Conservation (phyloP, 37 sponge, comb jelly and placozoan genomes). For the Tethya wilhelma region DNA sequence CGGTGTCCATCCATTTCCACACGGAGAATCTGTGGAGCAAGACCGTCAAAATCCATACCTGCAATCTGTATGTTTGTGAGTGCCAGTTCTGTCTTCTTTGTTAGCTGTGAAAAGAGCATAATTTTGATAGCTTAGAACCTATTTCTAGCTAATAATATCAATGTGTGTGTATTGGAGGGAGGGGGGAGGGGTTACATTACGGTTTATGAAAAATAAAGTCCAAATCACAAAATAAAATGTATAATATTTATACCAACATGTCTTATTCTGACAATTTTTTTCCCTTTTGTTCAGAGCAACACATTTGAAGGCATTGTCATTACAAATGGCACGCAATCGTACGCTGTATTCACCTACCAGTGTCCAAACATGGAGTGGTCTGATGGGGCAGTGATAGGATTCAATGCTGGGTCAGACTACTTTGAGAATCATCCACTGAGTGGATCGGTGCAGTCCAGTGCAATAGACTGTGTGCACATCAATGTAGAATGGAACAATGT, state of each 20-base stretch:
- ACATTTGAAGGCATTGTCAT: conserved; percentile 70
- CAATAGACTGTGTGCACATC: conserved; percentile 27
- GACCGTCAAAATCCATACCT: conserved; percentile 29
- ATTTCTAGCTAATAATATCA: neutral
- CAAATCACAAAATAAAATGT: neutral
- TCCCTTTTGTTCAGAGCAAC: conserved; percentile 24
- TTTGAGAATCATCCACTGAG: conserved; percentile 28
- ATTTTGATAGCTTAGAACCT: too few species aligned
- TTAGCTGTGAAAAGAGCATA: neutral
- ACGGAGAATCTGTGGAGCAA: neutral
- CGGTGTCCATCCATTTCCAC: conserved; percentile 58
- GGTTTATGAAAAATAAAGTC: neutral
- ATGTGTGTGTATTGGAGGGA: neutral
- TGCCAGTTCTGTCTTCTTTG: neutral
- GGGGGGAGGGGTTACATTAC: neutral
- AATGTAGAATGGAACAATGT: neutral
- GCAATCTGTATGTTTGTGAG: conserved; percentile 6
- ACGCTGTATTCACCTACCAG: conserved; percentile 69
- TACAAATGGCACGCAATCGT: conserved; percentile 57
- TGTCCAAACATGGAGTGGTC: conserved; percentile 68
- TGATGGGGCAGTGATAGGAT: conserved; percentile 37
- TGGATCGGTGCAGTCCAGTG: neutral
- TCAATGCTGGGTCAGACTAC: conserved; percentile 46
- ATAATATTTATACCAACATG: neutral
- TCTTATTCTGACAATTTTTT: neutral